Base-by-base conservation (phyloP, 2,888 invertebrate species). In the Therioaphis trifolii region DNA sequence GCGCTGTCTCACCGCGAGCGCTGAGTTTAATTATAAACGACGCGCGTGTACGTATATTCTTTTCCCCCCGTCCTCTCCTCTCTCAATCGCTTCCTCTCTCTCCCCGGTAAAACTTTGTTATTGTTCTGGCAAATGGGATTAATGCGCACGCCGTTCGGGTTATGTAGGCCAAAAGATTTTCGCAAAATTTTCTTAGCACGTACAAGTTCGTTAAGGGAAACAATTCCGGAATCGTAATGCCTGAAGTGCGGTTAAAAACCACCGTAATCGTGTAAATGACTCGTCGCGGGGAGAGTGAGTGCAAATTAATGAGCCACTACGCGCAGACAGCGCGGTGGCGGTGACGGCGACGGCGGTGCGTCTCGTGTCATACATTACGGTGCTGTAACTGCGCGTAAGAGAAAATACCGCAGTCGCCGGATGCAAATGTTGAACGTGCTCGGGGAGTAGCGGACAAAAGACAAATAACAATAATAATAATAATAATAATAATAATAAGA, bases 151-250 rank as follows among this genome's bases (percentile, higher is more conserved):
- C 58, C 21, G 74, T 75, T 75, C 21, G 24, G 40, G 74, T 75
- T 58, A 35, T 74, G 40, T 24, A 24, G 74, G 58, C 55, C 74
- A 24, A 40, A 61, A 29, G 61, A 29, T 29, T 27, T n/a, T 2
- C 4, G n/a, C 29, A 9, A 63, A 76, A 63, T 29, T 46, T 61
- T 46, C 76, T 24, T 61, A 46, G 63, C 61, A 76, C 76, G 76
- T 46, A 76, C 61, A 63, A 75, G 75, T 75, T 75, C 61, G 61
- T 75, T 75, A 61, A 75, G 24, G 43, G 24, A 52, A 74, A 55
- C 74, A 35, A 40, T 75, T 24, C 18, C 18, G 4, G 61, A 27
- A 75, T 75, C 24, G 27, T 43, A 75, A 75, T n/a, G 27, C 61
- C 43, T 61, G 43, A 61, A 75, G 35, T 21, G n/a, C 43, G 61